Evolutionary conservation across 2,888 invertebrate genomes (phyloP).

Genomic region (Papilio demoleus): DNA sequence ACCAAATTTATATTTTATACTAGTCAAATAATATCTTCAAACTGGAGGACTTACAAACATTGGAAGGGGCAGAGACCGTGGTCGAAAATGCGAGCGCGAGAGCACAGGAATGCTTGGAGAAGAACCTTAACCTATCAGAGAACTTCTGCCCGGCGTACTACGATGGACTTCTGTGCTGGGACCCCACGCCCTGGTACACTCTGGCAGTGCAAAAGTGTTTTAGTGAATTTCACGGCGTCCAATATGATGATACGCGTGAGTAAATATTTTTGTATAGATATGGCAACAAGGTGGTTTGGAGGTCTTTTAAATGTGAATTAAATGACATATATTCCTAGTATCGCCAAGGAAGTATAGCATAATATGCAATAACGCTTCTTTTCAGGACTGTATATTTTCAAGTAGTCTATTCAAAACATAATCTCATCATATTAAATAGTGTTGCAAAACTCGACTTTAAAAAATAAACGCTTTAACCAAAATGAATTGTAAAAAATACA

Average conservation of each 20-base stretch:
- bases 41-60: conserved; percentile 79
- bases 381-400: too few species aligned
- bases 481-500: too few species aligned
- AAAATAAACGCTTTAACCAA: too few species aligned
- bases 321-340: neutral
- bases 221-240: conserved; percentile 89
- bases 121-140: conserved; percentile 59
- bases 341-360: neutral
- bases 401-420: too few species aligned
- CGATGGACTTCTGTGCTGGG: conserved; percentile 93
- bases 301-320: neutral
- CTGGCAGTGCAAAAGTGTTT: conserved; percentile 90
- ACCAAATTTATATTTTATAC: conserved; percentile 56
- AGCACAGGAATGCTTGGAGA: conserved; percentile 66
- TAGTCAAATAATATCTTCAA: conserved; percentile 59
- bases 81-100: conserved; percentile 68
- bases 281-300: neutral
- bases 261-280: conserved; percentile 53
- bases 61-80: conserved; percentile 67
- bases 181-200: conserved; percentile 87
- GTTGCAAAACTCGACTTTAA: too few species aligned
- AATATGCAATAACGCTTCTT: too few species aligned
- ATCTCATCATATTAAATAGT: too few species aligned
- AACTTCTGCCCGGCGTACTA: conserved; percentile 86
- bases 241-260: conserved; percentile 93